A percentile compares a stretch with the other conserved stretches of the same genome.
Conservation (phyloP, 2,888 invertebrate species). For the Steromphala cineraria region DNA sequence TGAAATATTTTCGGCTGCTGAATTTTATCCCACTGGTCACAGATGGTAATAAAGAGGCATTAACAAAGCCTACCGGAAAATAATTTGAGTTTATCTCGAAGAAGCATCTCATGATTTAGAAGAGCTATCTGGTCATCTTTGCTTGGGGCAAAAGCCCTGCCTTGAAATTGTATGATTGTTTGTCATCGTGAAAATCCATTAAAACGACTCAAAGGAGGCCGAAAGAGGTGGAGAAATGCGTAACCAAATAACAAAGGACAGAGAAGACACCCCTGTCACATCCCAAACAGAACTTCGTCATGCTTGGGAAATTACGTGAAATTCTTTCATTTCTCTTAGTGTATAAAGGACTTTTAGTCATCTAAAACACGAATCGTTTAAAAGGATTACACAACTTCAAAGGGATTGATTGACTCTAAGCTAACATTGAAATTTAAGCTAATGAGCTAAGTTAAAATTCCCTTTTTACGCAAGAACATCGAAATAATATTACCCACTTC, state of each 20-base stretch:
- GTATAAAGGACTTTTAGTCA: background rate
- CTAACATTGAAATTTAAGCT: too few species aligned
- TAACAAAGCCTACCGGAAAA: background rate
- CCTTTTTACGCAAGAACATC: too few species aligned
- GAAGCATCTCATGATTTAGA: background rate
- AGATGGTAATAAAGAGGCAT: background rate
- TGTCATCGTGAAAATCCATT: conserved; percentile 2
- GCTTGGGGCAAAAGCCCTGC: background rate
- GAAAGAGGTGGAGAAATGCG: background rate
- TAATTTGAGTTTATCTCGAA: background rate
- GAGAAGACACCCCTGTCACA: background rate
- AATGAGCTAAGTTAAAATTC: too few species aligned
- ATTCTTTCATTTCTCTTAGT: background rate
- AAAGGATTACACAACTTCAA: background rate
- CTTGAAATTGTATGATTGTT: background rate
- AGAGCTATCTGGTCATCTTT: background rate
- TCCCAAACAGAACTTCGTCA: background rate
- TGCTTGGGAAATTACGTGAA: background rate
- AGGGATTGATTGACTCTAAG: background rate
- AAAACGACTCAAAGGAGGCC: background rate
- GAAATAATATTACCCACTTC: too few species aligned
- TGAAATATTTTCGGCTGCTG: too few species aligned
- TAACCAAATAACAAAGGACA: background rate
- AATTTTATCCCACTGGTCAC: too few species aligned
- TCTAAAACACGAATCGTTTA: too few species aligned